phyloP scores from a whole-genome alignment of 1,140 invertebrate species.

The Octopus sinensis region DNA sequence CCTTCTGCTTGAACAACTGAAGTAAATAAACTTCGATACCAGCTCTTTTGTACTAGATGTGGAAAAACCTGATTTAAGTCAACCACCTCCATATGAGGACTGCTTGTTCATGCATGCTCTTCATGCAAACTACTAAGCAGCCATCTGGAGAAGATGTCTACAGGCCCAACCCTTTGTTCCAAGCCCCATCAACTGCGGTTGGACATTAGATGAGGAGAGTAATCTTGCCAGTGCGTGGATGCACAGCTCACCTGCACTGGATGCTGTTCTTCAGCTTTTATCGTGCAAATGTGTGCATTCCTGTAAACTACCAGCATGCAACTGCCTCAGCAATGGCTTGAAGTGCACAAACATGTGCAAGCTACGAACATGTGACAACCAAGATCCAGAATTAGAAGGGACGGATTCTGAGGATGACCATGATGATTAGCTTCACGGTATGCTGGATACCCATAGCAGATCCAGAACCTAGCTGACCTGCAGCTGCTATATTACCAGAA shows the following conservation, averaged over 20 bases:
- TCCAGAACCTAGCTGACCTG: no score
- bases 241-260: background rate
- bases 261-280: background rate
- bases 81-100: constrained; percentile 23
- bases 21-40: constrained; percentile 26
- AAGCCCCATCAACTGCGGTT: background rate
- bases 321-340: no score
- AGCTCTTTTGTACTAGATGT: constrained; percentile 21
- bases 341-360: no score
- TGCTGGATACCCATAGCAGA: no score
- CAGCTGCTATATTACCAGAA: no score
- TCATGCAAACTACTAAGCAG: constrained; percentile 27
- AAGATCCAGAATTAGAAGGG: no score
- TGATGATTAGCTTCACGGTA: no score
- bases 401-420: no score
- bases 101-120: constrained; percentile 19
- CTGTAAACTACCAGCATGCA: background rate
- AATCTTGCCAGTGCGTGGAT: background rate
- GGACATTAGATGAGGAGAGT: background rate
- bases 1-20: constrained; percentile 1
- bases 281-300: background rate
- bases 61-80: constrained; percentile 22
- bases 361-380: no score
- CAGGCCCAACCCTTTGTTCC: background rate
- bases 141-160: constrained; percentile 24